These are phyloP conservation scores for Champsocephalus esox DNA, from an alignment of 2,797 vertebrate species.

Conservation along the genomic window DNA sequence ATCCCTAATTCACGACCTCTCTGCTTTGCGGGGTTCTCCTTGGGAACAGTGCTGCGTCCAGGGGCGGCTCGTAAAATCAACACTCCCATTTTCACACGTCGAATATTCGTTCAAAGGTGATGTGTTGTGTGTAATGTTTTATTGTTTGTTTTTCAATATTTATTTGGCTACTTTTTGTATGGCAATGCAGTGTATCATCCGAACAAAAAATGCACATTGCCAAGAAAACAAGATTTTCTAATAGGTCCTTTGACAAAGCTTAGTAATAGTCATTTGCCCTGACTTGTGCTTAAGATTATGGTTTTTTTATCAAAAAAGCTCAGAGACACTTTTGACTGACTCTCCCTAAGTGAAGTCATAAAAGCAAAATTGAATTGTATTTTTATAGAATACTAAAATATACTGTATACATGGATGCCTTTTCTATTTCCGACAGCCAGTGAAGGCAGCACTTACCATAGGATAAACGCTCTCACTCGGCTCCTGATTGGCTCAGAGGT, in stretches of 20 bases:
- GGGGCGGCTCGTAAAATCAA: slow-evolving; percentile 8
- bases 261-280: too few relatives aligned
- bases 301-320: too few relatives aligned
- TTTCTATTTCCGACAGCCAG: neutral
- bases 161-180: neutral
- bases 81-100: fast-evolving
- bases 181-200: neutral
- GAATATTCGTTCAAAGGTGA: too few relatives aligned
- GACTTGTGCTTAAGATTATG: too few relatives aligned
- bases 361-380: too few relatives aligned
- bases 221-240: neutral
- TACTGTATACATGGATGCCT: too few relatives aligned
- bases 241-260: too few relatives aligned
- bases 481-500: slow-evolving; percentile 64
- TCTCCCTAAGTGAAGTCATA: too few relatives aligned
- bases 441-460: slow-evolving; percentile 56
- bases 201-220: neutral
- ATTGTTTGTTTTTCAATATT: too few relatives aligned
- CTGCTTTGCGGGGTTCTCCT: slow-evolving; percentile 73
- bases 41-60: slow-evolving; percentile 73
- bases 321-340: too few relatives aligned
- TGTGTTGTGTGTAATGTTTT: too few relatives aligned
- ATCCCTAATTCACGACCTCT: slow-evolving; percentile 54
- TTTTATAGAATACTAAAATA: too few relatives aligned
- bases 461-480: slow-evolving; percentile 27